Evolutionary conservation across 2,113 vertebrate genomes (phyloP), one percentile per base, ranked within the genome.

Genomic region (Callospermophilus lateralis): DNA sequence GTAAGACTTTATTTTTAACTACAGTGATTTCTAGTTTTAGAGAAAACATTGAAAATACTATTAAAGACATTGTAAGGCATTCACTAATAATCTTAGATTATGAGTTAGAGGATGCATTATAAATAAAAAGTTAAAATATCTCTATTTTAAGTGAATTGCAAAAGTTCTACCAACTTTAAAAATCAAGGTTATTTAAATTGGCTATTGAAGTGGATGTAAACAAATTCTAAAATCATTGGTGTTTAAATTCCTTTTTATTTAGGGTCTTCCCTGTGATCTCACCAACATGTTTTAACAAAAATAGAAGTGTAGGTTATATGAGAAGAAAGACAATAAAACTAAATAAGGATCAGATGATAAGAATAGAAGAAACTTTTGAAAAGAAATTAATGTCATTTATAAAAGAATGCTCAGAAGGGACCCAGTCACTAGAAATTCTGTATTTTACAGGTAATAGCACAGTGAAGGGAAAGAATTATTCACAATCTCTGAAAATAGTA

Each of bases 401-500:
- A 93, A 92, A 81, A 95, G 85, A 55, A 37, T 94, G 34, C 37
- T 77, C 51, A 3, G 67, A 58, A 1, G 10, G 39, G 26, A 51
- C 24, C 51, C 20, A 16, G 42, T 95, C 39, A 84, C 17, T 79
- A 0, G 48, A 72, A 88, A 19, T 53, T 81, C 26, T 76, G 20
- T 20, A 68, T 73, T 78, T 96, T 92, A 28, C 91, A 96, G 68
- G 34, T 85, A 89, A 93, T 3, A 74, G n/a, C 73, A 34, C 32
- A 65, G 84, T 32, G 0, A 94, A 92, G 48, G 87, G 58, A 37
- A 55, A 16, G 5, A 90, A 87, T 96, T 96, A 37, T 92, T 95
- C 55, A 65, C 13, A 0, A 19, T 92, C 89, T 97, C 39, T 96
- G 53, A 72, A 81, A 42, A 84, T 7, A 39, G 8, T 37, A 79